Evolutionary conservation across 1,140 invertebrate genomes (phyloP).

Genomic region (Lordiphosa mommai): DNA sequence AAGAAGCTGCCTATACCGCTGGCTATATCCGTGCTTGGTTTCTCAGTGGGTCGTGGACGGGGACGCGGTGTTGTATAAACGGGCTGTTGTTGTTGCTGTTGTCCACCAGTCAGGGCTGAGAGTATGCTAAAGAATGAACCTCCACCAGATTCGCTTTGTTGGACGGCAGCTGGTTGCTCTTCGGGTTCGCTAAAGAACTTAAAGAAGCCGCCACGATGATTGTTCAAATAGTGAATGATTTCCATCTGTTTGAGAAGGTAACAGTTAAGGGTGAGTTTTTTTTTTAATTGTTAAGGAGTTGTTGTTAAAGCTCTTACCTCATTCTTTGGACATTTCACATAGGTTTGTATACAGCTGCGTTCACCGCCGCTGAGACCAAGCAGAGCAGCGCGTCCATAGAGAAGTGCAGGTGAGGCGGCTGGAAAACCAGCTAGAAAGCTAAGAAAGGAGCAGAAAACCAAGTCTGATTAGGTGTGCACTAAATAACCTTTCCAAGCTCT

Average conservation of each 20-base stretch:
- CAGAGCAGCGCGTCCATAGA: slow-evolving; percentile 86
- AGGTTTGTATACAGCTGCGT: slow-evolving; percentile 83
- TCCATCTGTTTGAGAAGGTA: slow-evolving; percentile 80
- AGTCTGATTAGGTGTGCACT: not conserved
- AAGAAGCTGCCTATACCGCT: slow-evolving; percentile 74
- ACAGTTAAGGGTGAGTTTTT: not conserved
- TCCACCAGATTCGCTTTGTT: slow-evolving; percentile 34
- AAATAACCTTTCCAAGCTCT: too few species aligned
- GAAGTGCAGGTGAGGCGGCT: slow-evolving; percentile 83
- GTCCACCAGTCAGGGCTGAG: slow-evolving; percentile 64
- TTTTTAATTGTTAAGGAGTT: not conserved
- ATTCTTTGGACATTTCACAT: slow-evolving; percentile 87
- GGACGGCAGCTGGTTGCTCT: slow-evolving; percentile 36
- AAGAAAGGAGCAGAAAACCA: not conserved
- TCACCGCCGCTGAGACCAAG: slow-evolving; percentile 86
- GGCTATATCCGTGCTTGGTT: slow-evolving; percentile 63
- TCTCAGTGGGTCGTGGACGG: slow-evolving; percentile 43
- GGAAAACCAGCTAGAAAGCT: slow-evolving; percentile 80
- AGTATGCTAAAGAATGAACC: slow-evolving; percentile 67
- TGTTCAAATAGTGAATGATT: slow-evolving; percentile 89
- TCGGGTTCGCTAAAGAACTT: slow-evolving; percentile 85
- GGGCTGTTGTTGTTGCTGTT: slow-evolving; percentile 12
- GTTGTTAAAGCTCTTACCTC: slow-evolving; percentile 44
- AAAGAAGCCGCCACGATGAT: slow-evolving; percentile 92
- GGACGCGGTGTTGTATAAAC: slow-evolving; percentile 34